phyloP scores from a whole-genome alignment of 1,140 invertebrate species.

The Aphaenogaster floridana region DNA sequence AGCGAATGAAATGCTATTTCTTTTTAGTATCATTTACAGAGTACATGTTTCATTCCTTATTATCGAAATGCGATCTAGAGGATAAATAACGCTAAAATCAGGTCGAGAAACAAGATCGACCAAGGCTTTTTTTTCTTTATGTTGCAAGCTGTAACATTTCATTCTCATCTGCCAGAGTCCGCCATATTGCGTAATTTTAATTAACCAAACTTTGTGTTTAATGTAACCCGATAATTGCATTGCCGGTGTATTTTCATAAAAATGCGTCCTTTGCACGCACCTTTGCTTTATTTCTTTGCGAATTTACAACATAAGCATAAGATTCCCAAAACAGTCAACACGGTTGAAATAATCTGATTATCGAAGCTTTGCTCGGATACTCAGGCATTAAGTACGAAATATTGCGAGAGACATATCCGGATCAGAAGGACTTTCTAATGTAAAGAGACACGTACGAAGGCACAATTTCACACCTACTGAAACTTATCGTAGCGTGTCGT shows the following conservation, averaged over 20 bases:
- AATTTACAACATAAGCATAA: not conserved
- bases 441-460: not conserved
- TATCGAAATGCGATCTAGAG: no score
- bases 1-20: not conserved
- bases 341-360: not conserved
- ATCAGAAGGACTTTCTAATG: not conserved
- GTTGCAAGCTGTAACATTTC: constrained; percentile 1
- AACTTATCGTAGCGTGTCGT: not conserved
- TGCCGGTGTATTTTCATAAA: not conserved
- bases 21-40: not conserved
- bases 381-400: not conserved
- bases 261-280: not conserved
- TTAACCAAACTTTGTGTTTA: constrained; percentile 10
- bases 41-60: not conserved
- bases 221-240: constrained; percentile 1
- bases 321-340: not conserved
- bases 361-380: not conserved
- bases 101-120: not conserved
- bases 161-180: not conserved
- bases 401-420: not conserved
- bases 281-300: not conserved
- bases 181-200: constrained; percentile 21
- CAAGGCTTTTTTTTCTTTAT: not conserved
- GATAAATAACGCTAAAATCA: not conserved
- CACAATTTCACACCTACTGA: constrained; percentile 47